Conservation (phyloP, 2,888 invertebrate genomes). For the Listrodromus nycthemerus region DNA sequence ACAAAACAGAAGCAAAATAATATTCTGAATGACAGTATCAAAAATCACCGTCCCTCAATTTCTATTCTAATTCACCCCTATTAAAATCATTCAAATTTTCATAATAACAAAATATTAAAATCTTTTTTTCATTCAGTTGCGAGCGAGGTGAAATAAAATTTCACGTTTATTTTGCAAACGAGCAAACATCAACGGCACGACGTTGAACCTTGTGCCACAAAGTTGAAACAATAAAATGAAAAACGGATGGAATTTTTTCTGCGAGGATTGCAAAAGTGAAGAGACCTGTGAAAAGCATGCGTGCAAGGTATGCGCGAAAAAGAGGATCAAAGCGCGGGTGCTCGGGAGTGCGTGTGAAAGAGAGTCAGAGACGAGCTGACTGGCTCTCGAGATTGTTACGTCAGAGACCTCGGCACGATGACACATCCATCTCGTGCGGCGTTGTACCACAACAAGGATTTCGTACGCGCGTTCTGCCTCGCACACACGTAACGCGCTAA, state of each 20-base stretch:
- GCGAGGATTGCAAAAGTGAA: constrained; percentile 1
- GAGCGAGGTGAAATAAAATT: too few species aligned
- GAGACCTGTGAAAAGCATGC: background rate
- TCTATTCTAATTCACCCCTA: background rate
- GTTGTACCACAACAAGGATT: constrained; percentile 53
- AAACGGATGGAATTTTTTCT: background rate
- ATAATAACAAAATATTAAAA: too few species aligned
- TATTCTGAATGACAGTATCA: background rate
- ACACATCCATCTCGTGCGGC: constrained; percentile 68
- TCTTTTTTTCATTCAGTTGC: too few species aligned
- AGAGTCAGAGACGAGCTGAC: constrained; percentile 46
- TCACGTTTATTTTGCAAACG: too few species aligned
- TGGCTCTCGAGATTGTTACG: constrained; percentile 67
- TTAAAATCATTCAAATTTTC: too few species aligned
- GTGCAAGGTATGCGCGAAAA: background rate
- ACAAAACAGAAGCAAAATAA: background rate
- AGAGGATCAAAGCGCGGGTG: constrained; percentile 6
- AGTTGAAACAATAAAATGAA: background rate
- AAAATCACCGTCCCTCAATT: background rate
- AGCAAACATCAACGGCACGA: background rate
- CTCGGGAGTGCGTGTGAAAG: constrained; percentile 39
- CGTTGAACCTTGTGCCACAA: background rate
- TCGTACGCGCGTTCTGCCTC: constrained; percentile 43
- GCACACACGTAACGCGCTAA: constrained; percentile 5
- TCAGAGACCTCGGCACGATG: constrained; percentile 72